A percentile compares a stretch with the other conserved stretches of the same genome.
Evolutionary conservation across 2,797 vertebrate genomes (phyloP).

Genomic region (Holocentrus rufus): DNA sequence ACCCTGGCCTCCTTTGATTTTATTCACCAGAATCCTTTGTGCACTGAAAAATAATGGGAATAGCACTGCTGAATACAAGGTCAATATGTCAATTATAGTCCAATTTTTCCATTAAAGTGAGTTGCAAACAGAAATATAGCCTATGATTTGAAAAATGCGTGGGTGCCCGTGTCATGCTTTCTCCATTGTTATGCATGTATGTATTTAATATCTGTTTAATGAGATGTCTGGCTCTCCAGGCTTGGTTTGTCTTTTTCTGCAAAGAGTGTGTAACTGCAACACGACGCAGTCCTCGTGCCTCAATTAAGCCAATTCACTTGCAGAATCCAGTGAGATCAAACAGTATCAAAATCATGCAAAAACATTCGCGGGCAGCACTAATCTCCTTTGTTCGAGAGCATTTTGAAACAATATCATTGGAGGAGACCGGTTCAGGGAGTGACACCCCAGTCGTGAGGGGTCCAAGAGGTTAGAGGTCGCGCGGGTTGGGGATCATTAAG

Average conservation of each 20-base stretch:
- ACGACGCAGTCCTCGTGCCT: too few relatives aligned
- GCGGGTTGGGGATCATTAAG: conserved; percentile 58
- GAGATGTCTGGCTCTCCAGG: too few relatives aligned
- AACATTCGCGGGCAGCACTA: conserved; percentile 6
- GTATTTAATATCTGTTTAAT: too few relatives aligned
- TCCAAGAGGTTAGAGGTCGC: conserved; percentile 57
- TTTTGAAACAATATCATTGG: conserved; percentile 51
- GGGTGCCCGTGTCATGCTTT: too few relatives aligned
- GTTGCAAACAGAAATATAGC: not conserved
- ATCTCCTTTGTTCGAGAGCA: conserved; percentile 44
- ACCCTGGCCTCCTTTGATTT: conserved; percentile 27
- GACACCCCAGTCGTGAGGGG: conserved; percentile 60
- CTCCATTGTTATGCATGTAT: too few relatives aligned
- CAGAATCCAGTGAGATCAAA: not conserved
- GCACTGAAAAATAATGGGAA: conserved; percentile 29
- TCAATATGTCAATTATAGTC: not conserved
- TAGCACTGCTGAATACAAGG: not conserved
- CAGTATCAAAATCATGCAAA: conserved; percentile 10
- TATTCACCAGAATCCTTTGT: conserved; percentile 19
- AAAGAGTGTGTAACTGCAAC: too few relatives aligned
- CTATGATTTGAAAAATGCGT: too few relatives aligned
- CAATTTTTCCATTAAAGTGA: not conserved
- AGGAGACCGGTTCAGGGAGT: conserved; percentile 28
- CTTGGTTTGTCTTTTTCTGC: too few relatives aligned
- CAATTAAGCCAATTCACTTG: not conserved